Conservation (phyloP, 2,113 vertebrate genomes). For the Bambusicola thoracicus region DNA sequence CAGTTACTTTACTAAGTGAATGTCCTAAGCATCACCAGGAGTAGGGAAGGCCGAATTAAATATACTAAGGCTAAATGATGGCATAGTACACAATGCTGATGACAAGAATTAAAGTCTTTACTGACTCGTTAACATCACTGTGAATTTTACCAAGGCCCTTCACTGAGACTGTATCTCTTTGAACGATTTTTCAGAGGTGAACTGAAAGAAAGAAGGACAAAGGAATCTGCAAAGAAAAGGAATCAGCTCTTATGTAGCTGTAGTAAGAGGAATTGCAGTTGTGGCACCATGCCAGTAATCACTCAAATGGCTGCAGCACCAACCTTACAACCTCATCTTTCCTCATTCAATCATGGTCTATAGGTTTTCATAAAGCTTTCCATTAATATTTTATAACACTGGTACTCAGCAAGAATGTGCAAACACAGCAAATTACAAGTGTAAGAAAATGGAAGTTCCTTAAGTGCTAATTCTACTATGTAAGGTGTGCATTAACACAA, state of each 20-base stretch:
- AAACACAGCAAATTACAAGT: slow-evolving; percentile 10
- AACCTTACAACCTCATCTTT: background rate
- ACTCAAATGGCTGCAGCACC: background rate
- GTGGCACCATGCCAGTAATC: background rate
- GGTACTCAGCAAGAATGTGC: background rate
- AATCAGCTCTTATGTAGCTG: background rate
- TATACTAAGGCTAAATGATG: background rate
- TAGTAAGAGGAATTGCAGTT: background rate
- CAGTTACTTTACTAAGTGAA: background rate
- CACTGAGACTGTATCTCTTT: background rate
- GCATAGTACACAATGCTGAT: background rate
- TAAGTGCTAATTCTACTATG: background rate
- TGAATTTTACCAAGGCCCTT: background rate
- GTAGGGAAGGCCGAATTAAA: background rate
- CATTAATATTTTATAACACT: background rate
- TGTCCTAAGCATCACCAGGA: background rate
- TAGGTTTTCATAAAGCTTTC: slow-evolving; percentile 25
- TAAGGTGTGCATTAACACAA: background rate
- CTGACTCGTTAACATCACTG: background rate
- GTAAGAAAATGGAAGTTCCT: background rate
- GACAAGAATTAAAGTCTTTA: background rate
- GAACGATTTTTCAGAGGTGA: background rate
- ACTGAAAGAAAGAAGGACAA: background rate
- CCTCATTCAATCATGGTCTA: slow-evolving; percentile 5
- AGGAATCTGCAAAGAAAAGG: background rate